phyloP scores from a whole-genome alignment of 92 coral and sea anemone genomes.

The Galaxea fascicularis region DNA sequence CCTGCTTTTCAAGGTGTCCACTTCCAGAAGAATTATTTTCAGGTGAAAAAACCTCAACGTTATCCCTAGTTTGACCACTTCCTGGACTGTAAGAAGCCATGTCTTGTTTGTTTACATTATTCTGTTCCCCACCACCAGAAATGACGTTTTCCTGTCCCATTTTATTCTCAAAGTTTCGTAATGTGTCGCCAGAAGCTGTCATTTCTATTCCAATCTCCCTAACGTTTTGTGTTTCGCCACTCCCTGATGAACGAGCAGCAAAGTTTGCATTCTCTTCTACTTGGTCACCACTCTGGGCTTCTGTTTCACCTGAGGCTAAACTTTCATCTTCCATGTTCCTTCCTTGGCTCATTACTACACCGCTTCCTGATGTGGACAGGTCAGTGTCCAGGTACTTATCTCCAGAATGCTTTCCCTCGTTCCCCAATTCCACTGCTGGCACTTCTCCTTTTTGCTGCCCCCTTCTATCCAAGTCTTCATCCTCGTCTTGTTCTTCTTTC shows the following conservation, averaged over 20 bases:
- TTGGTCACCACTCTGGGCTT: not conserved
- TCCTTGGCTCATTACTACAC: not conserved
- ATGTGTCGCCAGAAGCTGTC: not conserved
- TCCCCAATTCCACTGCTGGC: slow-evolving; percentile 10
- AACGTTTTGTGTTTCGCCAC: not conserved
- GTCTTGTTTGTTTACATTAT: not conserved
- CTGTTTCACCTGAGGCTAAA: not conserved
- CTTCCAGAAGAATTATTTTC: slow-evolving; percentile 31
- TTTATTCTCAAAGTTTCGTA: not conserved
- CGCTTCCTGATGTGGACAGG: slow-evolving; percentile 17
- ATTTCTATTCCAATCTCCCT: not conserved
- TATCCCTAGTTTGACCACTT: not conserved
- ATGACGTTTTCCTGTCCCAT: not conserved
- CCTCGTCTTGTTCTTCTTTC: slow-evolving; percentile 39
- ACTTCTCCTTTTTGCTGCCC: slow-evolving; percentile 38
- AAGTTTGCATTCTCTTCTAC: not conserved
- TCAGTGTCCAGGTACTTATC: not conserved
- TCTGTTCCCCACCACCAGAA: slow-evolving; percentile 16
- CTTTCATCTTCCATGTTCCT: not conserved
- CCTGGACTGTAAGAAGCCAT: not conserved
- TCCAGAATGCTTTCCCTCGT: not conserved
- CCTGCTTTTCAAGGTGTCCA: not conserved
- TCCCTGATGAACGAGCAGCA: slow-evolving; percentile 10
- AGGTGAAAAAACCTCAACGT: slow-evolving; percentile 4
- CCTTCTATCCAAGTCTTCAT: slow-evolving; percentile 25